phyloP scores from a whole-genome alignment of 1,140 invertebrate genomes.

The Geopemphigus sp. region DNA sequence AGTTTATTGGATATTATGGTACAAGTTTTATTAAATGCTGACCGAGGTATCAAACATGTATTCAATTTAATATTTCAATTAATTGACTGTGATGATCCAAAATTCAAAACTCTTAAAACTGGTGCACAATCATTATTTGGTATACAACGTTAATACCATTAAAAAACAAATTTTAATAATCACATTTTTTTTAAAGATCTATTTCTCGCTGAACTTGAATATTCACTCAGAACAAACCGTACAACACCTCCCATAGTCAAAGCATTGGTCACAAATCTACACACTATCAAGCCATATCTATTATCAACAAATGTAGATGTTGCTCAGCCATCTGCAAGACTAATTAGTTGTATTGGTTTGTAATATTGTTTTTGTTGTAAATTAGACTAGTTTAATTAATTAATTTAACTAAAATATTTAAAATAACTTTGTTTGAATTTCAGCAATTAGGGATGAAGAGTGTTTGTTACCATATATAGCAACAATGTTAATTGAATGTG shows the following conservation, averaged over 20 bases:
- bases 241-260: slow-evolving; percentile 29
- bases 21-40: slow-evolving; percentile 37
- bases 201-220: slow-evolving; percentile 41
- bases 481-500: slow-evolving; percentile 36
- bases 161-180: background rate
- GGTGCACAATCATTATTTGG: slow-evolving; percentile 37
- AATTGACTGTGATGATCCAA: slow-evolving; percentile 30
- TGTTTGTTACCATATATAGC: slow-evolving; percentile 37
- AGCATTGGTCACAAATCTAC: slow-evolving; percentile 29
- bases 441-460: slow-evolving; percentile 26
- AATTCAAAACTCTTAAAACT: slow-evolving; percentile 27
- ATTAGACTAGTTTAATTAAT: background rate
- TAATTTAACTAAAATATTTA: too few species aligned
- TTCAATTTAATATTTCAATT: slow-evolving; percentile 41
- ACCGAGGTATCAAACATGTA: slow-evolving; percentile 39
- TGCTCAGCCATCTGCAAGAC: slow-evolving; percentile 31
- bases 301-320: slow-evolving; percentile 32
- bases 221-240: slow-evolving; percentile 6
- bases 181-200: slow-evolving; percentile 10
- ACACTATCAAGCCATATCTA: slow-evolving; percentile 26
- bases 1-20: slow-evolving; percentile 29
- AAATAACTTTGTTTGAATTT: background rate
- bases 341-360: slow-evolving; percentile 30
- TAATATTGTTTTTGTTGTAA: background rate
- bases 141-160: slow-evolving; percentile 6